Evolutionary conservation across 1,140 invertebrate genomes (phyloP), one percentile per base, ranked within the genome.

Genomic region (Rhopalosiphum padi): DNA sequence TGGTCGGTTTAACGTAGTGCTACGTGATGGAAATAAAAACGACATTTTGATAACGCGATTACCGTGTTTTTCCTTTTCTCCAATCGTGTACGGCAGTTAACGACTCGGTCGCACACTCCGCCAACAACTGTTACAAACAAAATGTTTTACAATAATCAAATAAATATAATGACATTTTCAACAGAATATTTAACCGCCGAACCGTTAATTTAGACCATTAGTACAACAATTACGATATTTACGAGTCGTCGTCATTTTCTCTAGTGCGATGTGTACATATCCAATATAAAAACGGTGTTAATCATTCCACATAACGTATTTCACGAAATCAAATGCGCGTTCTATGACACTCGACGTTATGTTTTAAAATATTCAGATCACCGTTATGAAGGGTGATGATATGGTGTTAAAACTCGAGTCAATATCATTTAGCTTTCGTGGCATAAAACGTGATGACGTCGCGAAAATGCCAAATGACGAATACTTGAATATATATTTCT

Each of bases 21-120:
- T 85, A 92, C 91, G 91, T 92, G 91, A 92, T 48, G 46, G 77
- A 92, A 92, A 83, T 92, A 92, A 85, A 51, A 92, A 92, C 91
- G 77, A 85, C n/a, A 53, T 92, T 92, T 83, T 53, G 91, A 92
- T 83, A 85, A 85, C 68, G 90, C 68, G 25, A 43, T 55, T 37
- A 53, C 87, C 46, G 46, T 22, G 87, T 41, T 90, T 90, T 90
- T 90, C 86, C 46, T 48, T 51, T 37, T 8, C 11, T n/a, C 35
- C 37, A 37, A 35, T 88, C 87, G n/a, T 51, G 46, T 23, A 21
- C 43, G n/a, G n/a, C 85, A 41, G 41, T 86, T n/a, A 43, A 46
- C 41, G 41, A 18, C 85, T 18, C 15, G 11, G 43, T 18, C 85
- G 43, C 25, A 83, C 35, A 83, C 77, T 68, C 30, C 60, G 60